A percentile compares a stretch with the other conserved stretches of the same genome.
phyloP scores from a whole-genome alignment of 2,797 vertebrate genomes.

The Oreochromis mossambicus region DNA sequence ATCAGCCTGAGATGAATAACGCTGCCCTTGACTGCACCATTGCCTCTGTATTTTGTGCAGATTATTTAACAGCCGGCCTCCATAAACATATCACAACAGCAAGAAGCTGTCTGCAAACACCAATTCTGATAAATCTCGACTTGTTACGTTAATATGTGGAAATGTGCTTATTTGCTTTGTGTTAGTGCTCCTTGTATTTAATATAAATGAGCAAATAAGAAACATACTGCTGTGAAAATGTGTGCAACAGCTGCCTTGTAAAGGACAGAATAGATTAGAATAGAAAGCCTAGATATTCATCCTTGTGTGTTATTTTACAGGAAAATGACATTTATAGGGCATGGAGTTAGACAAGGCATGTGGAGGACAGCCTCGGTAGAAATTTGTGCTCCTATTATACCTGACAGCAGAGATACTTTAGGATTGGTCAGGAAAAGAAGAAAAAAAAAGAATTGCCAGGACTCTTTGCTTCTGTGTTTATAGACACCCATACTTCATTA shows the following conservation, averaged over 20 bases:
- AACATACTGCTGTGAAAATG: neutral
- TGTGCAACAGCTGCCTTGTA: neutral
- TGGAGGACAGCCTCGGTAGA: constrained; percentile 33
- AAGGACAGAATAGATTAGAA: neutral
- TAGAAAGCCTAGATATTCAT: constrained; percentile 6
- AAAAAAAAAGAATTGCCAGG: neutral
- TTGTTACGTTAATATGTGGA: neutral
- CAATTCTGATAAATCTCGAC: neutral
- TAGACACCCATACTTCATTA: constrained; percentile 34
- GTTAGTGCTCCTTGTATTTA: neutral
- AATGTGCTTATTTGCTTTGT: neutral
- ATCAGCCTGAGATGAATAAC: constrained; percentile 64
- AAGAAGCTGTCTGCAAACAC: neutral
- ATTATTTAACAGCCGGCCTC: constrained; percentile 57
- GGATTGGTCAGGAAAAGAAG: constrained; percentile 2
- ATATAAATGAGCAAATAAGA: neutral
- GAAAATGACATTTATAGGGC: constrained; percentile 48
- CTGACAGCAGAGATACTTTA: constrained; percentile 44
- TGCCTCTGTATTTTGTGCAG: constrained; percentile 37
- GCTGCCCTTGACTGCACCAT: constrained; percentile 66
- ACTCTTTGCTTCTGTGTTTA: neutral
- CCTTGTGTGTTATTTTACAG: constrained; percentile 15
- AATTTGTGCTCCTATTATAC: constrained; percentile 36
- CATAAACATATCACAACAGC: constrained; percentile 22
- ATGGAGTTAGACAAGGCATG: constrained; percentile 15